These are phyloP conservation scores for Leptonema lineaticorne DNA, from an alignment of 1,140 invertebrate genomes.

Conservation along the genomic window DNA sequence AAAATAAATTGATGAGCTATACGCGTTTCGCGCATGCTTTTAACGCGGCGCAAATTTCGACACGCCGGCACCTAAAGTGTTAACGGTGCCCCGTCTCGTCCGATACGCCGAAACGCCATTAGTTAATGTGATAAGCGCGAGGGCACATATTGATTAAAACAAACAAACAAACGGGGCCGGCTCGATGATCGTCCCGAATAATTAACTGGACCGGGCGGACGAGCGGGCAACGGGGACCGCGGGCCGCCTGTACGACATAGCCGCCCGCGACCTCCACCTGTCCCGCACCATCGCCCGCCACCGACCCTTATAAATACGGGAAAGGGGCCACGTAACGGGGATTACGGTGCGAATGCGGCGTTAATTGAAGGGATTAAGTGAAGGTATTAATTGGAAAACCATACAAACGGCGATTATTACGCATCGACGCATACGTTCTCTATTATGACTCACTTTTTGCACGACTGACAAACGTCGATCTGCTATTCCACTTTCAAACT, in stretches of 20 bases:
- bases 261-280: background rate
- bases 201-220: conserved; percentile 24
- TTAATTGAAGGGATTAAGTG: conserved; percentile 34
- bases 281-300: no score
- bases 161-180: conserved; percentile 10
- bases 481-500: background rate
- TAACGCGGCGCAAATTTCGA: no score
- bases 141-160: conserved; percentile 27
- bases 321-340: no score
- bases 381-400: conserved; percentile 25
- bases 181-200: conserved; percentile 25
- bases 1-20: no score
- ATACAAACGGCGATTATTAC: conserved; percentile 16
- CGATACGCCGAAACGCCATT: conserved; percentile 10
- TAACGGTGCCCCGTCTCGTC: no score
- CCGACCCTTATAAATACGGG: no score
- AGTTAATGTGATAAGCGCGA: conserved; percentile 19
- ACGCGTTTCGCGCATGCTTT: no score
- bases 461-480: no score
- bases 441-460: no score
- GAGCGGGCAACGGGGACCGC: background rate
- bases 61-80: background rate
- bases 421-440: no score
- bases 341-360: conserved; percentile 25
- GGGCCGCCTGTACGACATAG: background rate